Conservation (phyloP, 2,797 vertebrate species). For the Echiichthys vipera region DNA sequence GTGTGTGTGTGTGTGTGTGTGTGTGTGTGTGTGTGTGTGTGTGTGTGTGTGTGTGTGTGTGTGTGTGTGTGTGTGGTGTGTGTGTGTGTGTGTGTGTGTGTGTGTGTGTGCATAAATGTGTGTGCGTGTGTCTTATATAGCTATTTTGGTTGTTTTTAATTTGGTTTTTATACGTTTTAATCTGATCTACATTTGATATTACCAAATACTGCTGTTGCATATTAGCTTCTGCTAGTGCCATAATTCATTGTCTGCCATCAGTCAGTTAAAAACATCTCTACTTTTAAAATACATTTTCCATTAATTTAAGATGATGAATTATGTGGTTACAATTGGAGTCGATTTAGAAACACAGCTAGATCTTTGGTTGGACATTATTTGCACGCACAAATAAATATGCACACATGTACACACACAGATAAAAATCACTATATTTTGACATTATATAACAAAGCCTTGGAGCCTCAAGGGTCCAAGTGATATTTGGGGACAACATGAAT, state of each 20-base stretch:
- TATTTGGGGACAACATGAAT: slow-evolving; percentile 46
- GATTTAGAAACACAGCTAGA: background rate
- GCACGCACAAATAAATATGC: background rate
- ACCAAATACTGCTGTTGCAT: too few relatives aligned
- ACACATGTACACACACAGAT: slow-evolving; percentile 12
- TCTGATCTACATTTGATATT: too few relatives aligned
- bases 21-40: slow-evolving; percentile 18
- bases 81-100: too few relatives aligned
- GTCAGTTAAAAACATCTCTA: background rate
- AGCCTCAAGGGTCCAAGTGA: slow-evolving; percentile 39
- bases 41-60: background rate
- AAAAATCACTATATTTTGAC: slow-evolving; percentile 12
- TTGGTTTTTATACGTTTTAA: too few relatives aligned
- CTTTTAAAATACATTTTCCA: background rate
- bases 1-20: slow-evolving; percentile 22
- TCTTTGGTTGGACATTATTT: background rate
- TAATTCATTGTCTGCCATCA: too few relatives aligned
- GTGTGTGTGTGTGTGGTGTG: too few relatives aligned
- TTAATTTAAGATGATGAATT: background rate
- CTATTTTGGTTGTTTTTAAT: too few relatives aligned
- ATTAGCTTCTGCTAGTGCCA: too few relatives aligned
- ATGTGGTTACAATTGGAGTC: background rate
- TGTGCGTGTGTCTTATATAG: too few relatives aligned
- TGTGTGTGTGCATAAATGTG: too few relatives aligned
- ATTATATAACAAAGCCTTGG: slow-evolving; percentile 43